Percentiles rank a stretch among this genome's conserved stretches.
Conservation (phyloP, 2,797 vertebrate genomes). For the Periparus ater region DNA sequence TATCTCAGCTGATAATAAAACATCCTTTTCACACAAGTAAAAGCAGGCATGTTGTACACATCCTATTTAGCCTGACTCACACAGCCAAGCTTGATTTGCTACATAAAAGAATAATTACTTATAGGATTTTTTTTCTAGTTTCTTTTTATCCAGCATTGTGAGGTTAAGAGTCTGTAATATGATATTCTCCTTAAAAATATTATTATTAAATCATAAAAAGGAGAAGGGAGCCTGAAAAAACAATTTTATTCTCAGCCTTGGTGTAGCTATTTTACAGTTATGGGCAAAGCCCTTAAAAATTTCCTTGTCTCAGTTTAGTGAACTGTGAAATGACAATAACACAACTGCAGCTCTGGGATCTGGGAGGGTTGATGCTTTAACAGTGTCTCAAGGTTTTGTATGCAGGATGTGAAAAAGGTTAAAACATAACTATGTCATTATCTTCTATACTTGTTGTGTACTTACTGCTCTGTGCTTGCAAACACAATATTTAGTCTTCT, state of each 20-base stretch:
- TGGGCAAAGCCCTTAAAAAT: not conserved
- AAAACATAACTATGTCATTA: not conserved
- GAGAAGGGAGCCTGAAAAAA: not conserved
- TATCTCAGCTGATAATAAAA: slow-evolving; percentile 24
- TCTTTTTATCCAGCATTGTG: not conserved
- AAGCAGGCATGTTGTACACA: not conserved
- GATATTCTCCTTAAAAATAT: not conserved
- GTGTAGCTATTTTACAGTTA: not conserved
- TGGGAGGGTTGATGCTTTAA: not conserved
- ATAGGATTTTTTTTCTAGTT: not conserved
- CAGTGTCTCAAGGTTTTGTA: not conserved
- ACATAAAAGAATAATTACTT: not conserved
- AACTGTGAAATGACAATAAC: not conserved
- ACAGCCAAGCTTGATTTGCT: not conserved
- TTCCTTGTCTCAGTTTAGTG: not conserved
- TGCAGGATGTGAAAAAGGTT: not conserved
- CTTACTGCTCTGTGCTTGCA: not conserved
- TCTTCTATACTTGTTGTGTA: not conserved
- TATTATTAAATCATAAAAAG: slow-evolving; percentile 10
- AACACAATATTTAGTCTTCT: not conserved
- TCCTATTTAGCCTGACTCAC: not conserved
- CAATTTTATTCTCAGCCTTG: not conserved
- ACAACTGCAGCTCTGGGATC: not conserved
- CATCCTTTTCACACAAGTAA: not conserved
- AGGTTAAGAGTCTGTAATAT: not conserved